phyloP scores from a whole-genome alignment of 2,888 invertebrate species.

The Tortricodes alternella region DNA sequence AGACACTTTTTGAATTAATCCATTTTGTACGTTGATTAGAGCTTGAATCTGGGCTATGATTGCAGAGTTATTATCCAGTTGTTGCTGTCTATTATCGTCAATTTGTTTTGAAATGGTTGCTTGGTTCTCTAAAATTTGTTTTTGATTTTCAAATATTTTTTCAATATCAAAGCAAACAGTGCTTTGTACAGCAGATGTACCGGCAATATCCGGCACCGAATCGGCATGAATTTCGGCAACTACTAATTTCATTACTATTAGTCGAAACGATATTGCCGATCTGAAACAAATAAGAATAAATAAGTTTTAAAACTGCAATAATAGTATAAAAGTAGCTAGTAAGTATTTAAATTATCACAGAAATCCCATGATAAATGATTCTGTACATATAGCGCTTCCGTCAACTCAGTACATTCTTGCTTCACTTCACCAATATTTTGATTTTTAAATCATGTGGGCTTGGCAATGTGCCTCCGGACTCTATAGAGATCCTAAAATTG shows the following conservation, averaged over 20 bases:
- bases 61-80: slow-evolving; percentile 16
- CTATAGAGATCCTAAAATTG: no score
- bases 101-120: slow-evolving; percentile 14
- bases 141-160: slow-evolving; percentile 20
- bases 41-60: slow-evolving; percentile 11
- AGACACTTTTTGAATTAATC: slow-evolving; percentile 6
- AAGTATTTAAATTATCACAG: no score
- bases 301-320: no score
- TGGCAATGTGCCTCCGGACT: no score
- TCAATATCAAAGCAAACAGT: slow-evolving; percentile 9
- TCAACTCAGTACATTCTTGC: no score
- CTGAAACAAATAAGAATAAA: slow-evolving; percentile 24
- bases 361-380: no score
- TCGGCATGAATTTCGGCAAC: no score
- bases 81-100: slow-evolving; percentile 9
- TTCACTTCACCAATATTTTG: no score
- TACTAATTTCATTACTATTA: neutral
- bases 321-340: no score
- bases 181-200: neutral
- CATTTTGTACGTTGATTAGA: neutral
- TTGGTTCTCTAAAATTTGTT: slow-evolving; percentile 17
- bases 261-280: slow-evolving; percentile 6
- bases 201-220: no score
- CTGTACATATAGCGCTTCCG: no score
- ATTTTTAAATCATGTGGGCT: no score